phyloP scores from a whole-genome alignment of 1,140 invertebrate genomes.

The Whitmania pigra region DNA sequence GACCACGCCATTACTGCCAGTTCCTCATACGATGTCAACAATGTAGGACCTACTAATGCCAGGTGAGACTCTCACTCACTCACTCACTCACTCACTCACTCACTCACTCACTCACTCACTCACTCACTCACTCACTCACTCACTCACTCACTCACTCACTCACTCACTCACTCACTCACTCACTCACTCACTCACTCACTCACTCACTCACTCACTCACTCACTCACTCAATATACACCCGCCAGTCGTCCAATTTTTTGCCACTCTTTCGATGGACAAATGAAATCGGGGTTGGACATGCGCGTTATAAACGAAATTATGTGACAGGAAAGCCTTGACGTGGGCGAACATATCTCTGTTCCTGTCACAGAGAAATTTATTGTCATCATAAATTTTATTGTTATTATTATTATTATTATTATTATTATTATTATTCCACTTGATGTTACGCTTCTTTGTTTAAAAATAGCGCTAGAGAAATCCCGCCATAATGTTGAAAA shows the following conservation, averaged over 20 bases:
- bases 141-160: not conserved
- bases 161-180: slow-evolving; percentile 22
- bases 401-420: not conserved
- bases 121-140: no score
- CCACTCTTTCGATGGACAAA: not conserved
- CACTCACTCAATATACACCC: not conserved
- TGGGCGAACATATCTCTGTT: not conserved
- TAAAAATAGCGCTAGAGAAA: no score
- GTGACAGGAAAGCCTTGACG: not conserved
- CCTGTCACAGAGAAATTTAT: slow-evolving; percentile 6
- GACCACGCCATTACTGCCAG: slow-evolving; percentile 40
- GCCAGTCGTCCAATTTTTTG: not conserved
- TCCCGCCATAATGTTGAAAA: no score
- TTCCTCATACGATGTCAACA: slow-evolving; percentile 39
- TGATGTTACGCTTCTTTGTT: no score
- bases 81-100: no score
- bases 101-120: no score
- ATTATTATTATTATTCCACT: not conserved
- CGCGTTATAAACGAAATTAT: slow-evolving; percentile 7
- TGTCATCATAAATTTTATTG: no score
- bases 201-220: slow-evolving; percentile 16
- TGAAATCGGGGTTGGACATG: not conserved
- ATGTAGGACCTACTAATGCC: slow-evolving; percentile 42
- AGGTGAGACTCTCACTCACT: no score
- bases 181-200: slow-evolving; percentile 21